Percentiles rank a stretch among this genome's conserved stretches.
Conservation (phyloP, 2,888 invertebrate genomes). For the Meiosimyza platycephala region DNA sequence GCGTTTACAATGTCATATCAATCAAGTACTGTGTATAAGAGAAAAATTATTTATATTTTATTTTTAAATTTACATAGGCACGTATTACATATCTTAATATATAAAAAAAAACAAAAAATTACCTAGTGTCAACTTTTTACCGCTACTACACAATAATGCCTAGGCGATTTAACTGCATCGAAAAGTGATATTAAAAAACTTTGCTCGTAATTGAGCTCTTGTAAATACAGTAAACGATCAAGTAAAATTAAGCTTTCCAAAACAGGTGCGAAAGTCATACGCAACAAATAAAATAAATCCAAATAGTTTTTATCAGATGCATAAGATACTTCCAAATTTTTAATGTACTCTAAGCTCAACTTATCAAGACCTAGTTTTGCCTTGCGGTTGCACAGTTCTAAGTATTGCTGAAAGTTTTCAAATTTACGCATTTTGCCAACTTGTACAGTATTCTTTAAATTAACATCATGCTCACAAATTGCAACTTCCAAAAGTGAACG, state of each 20-base stretch:
- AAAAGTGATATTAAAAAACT: conserved; percentile 81
- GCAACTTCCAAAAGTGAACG: conserved; percentile 81
- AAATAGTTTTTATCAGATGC: conserved; percentile 71
- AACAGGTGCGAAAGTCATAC: conserved; percentile 81
- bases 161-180: conserved; percentile 85
- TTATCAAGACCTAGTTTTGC: conserved; percentile 39
- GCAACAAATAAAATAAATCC: conserved; percentile 80
- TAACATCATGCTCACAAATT: conserved; percentile 66
- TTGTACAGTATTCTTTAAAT: conserved; percentile 68
- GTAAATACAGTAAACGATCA: conserved; percentile 82
- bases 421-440: conserved; percentile 75
- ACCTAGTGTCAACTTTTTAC: conserved; percentile 44
- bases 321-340: conserved; percentile 66
- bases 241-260: conserved; percentile 85
- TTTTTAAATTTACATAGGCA: too few species aligned
- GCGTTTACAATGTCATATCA: too few species aligned
- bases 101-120: too few species aligned
- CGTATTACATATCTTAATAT: too few species aligned
- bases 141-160: conserved; percentile 67
- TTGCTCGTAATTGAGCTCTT: conserved; percentile 72
- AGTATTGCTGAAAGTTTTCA: conserved; percentile 76
- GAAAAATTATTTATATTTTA: too few species aligned
- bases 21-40: too few species aligned
- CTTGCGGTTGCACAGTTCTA: conserved; percentile 74
- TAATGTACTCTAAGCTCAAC: conserved; percentile 53